These are phyloP conservation scores for Eristalis arbustorum DNA, from an alignment of 2,888 invertebrate genomes.

Conservation along the genomic window DNA sequence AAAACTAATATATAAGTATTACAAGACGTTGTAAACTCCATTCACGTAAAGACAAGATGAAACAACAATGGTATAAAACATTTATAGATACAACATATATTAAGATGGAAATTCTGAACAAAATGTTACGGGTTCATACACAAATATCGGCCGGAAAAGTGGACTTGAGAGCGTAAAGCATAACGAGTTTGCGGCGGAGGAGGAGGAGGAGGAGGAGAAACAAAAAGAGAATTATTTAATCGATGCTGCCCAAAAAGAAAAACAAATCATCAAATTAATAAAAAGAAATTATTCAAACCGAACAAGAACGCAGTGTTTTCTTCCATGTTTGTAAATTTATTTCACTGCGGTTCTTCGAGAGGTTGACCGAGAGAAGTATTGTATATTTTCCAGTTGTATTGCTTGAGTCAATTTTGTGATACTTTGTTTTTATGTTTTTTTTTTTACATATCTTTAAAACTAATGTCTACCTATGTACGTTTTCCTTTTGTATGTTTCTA, in stretches of 20 bases:
- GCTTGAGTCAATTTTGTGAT: constrained; percentile 54
- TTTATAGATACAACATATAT: constrained; percentile 41
- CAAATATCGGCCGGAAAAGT: neutral
- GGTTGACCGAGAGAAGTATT: constrained; percentile 4
- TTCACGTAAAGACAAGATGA: constrained; percentile 31
- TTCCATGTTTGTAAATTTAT: neutral
- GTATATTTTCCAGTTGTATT: constrained; percentile 43
- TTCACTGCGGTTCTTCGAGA: neutral
- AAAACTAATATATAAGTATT: constrained; percentile 52
- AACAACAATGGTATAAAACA: constrained; percentile 29
- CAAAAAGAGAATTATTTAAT: neutral
- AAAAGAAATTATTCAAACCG: constrained; percentile 63
- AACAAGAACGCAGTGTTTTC: constrained; percentile 23
- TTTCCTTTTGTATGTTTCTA: constrained; percentile 42
- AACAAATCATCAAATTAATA: constrained; percentile 41
- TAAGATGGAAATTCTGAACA: constrained; percentile 23
- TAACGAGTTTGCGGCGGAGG: neutral
- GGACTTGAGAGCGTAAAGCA: neutral
- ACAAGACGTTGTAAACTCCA: constrained; percentile 51
- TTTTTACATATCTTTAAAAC: constrained; percentile 15
- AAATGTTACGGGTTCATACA: neutral
- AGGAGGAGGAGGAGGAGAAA: neutral
- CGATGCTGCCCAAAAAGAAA: constrained; percentile 50
- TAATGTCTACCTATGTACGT: constrained; percentile 23
- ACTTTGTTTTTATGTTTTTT: constrained; percentile 6